A percentile compares a stretch with the other conserved stretches of the same genome.
Conservation (phyloP, 2,797 vertebrate species). For the Uromys caudimaculatus region DNA sequence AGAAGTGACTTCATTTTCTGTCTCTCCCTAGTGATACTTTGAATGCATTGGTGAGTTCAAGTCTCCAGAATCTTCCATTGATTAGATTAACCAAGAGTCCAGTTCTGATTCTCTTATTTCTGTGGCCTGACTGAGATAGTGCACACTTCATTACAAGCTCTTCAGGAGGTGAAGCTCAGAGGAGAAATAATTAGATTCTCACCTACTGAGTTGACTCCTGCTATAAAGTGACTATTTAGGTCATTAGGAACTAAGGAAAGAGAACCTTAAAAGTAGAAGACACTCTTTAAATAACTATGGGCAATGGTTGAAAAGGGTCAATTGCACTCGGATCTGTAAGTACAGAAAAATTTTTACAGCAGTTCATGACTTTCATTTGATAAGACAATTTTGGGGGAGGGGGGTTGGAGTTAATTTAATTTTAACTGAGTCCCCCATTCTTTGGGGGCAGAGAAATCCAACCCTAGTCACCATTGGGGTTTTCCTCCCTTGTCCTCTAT, state of each 20-base stretch:
- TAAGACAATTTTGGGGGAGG: no score
- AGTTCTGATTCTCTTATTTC: constrained; percentile 23
- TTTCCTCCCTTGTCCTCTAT: background rate
- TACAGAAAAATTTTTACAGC: background rate
- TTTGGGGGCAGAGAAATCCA: constrained; percentile 12
- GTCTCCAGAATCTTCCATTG: background rate
- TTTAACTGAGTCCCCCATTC: background rate
- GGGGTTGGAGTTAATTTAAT: constrained; percentile 28
- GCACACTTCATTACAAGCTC: constrained; percentile 42
- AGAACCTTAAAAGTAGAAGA: background rate
- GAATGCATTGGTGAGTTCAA: background rate
- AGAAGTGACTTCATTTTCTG: constrained; percentile 11
- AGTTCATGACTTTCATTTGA: background rate
- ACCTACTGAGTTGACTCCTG: background rate
- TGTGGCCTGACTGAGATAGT: constrained; percentile 7
- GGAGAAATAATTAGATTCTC: constrained; percentile 37
- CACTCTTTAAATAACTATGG: background rate
- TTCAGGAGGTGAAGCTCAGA: background rate
- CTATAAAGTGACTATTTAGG: background rate
- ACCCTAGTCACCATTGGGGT: background rate
- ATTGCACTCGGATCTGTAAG: background rate
- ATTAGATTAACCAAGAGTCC: constrained; percentile 35
- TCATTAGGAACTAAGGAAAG: constrained; percentile 13
- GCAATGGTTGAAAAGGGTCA: background rate
- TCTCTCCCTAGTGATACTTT: constrained; percentile 19